These are phyloP conservation scores for Corbicula japonica DNA, from an alignment of 2,888 invertebrate genomes.

Conservation along the genomic window DNA sequence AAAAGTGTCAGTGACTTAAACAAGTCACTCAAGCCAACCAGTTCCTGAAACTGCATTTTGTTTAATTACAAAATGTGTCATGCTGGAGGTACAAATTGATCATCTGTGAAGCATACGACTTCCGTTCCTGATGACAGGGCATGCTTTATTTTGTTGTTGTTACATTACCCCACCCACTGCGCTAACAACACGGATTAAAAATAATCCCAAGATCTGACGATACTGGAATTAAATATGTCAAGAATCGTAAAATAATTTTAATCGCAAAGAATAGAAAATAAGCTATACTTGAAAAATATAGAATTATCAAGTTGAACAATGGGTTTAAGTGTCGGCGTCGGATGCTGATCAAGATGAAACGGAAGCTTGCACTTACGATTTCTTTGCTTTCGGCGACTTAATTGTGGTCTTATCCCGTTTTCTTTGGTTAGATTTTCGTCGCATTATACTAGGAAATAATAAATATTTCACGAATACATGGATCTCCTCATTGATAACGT, in stretches of 20 bases:
- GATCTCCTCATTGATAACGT: too few species aligned
- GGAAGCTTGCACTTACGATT: conserved; percentile 46
- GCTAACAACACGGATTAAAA: not conserved
- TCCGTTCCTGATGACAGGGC: too few species aligned
- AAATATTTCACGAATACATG: not conserved
- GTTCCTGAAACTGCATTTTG: too few species aligned
- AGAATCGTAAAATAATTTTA: too few species aligned
- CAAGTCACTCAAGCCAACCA: too few species aligned
- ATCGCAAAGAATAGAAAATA: too few species aligned
- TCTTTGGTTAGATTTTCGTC: conserved; percentile 27
- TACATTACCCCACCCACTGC: conserved; percentile 19
- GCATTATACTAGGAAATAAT: conserved; percentile 22
- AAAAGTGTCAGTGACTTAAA: too few species aligned
- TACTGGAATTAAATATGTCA: not conserved
- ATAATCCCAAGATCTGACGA: not conserved
- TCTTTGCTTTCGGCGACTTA: conserved; percentile 9
- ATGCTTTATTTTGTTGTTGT: not conserved
- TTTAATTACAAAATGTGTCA: too few species aligned
- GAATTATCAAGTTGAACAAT: too few species aligned
- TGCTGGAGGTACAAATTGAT: too few species aligned
- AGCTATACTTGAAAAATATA: too few species aligned
- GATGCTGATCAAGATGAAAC: conserved; percentile 31
- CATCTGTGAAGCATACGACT: too few species aligned
- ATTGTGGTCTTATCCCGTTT: conserved; percentile 18
- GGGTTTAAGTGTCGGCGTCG: conserved; percentile 4